phyloP scores from a whole-genome alignment of 2,797 vertebrate genomes.

The Sebastes alutus region DNA sequence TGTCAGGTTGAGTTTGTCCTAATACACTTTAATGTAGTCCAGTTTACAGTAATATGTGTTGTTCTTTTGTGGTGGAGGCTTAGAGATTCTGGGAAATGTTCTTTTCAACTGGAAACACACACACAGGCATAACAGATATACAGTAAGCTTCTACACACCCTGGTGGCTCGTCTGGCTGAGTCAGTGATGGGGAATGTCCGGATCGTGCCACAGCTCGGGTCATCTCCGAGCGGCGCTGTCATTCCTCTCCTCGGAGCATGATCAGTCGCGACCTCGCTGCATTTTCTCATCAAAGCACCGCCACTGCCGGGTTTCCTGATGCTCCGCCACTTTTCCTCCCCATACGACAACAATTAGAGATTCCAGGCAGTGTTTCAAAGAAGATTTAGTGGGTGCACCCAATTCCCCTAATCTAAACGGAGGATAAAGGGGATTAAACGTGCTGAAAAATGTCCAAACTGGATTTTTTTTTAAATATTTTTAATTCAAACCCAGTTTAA shows the following conservation, averaged over 20 bases:
- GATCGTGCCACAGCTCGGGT: conserved; percentile 37
- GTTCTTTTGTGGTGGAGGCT: conserved; percentile 48
- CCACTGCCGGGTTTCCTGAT: conserved; percentile 51
- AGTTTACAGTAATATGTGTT: conserved; percentile 43
- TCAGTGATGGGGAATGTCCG: conserved; percentile 60
- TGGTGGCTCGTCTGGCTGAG: conserved; percentile 35
- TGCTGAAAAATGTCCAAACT: conserved; percentile 40
- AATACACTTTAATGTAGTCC: conserved; percentile 23
- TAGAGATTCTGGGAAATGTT: conserved; percentile 58
- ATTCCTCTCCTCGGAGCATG: conserved; percentile 31
- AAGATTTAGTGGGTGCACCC: conserved; percentile 46
- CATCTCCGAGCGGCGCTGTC: conserved; percentile 37
- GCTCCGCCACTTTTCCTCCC: conserved; percentile 43
- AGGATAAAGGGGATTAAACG: conserved; percentile 52
- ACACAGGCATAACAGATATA: conserved; percentile 25
- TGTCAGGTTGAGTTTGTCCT: conserved; percentile 32
- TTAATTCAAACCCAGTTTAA: conserved; percentile 27
- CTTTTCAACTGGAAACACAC: conserved; percentile 36
- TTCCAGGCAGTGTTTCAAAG: conserved; percentile 68
- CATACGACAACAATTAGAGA: conserved; percentile 74
- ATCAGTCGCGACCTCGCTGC: conserved; percentile 36
- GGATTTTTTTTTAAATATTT: conserved; percentile 23
- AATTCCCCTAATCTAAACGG: conserved; percentile 51
- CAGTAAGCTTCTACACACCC: conserved; percentile 31
- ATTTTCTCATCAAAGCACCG: conserved; percentile 54